phyloP scores from a whole-genome alignment of 2,797 vertebrate genomes.

The Tadarida brasiliensis region DNA sequence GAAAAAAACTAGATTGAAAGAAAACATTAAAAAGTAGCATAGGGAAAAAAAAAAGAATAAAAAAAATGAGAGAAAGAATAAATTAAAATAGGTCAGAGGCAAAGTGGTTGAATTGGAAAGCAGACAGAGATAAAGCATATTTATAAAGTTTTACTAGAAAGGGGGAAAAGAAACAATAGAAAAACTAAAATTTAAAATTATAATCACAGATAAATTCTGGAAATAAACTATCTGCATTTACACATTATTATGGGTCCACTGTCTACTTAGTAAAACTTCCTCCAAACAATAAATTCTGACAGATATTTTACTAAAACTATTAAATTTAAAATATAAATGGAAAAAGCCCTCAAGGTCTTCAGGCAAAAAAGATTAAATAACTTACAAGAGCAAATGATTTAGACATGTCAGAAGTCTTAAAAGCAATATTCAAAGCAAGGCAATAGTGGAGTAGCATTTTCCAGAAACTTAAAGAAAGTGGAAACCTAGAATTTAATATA shows the following conservation, averaged over 20 bases:
- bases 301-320: not conserved
- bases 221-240: not conserved
- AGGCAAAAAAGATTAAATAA: not conserved
- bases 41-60: not conserved
- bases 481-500: not conserved
- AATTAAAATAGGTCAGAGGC: not conserved
- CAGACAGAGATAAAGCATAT: not conserved
- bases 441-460: not conserved
- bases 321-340: not conserved
- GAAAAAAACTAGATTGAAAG: not conserved
- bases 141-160: not conserved
- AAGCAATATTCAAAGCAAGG: not conserved
- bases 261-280: not conserved
- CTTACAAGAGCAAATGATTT: not conserved
- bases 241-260: not conserved
- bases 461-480: not conserved
- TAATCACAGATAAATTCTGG: not conserved
- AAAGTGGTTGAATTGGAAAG: not conserved
- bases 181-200: not conserved
- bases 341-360: not conserved
- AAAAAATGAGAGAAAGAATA: not conserved
- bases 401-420: not conserved
- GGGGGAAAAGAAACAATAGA: not conserved
- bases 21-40: not conserved
- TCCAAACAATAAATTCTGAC: not conserved